Percentiles rank a stretch among this genome's conserved stretches.
Evolutionary conservation across 1,140 invertebrate genomes (phyloP).

Genomic region (Hermetia illucens): DNA sequence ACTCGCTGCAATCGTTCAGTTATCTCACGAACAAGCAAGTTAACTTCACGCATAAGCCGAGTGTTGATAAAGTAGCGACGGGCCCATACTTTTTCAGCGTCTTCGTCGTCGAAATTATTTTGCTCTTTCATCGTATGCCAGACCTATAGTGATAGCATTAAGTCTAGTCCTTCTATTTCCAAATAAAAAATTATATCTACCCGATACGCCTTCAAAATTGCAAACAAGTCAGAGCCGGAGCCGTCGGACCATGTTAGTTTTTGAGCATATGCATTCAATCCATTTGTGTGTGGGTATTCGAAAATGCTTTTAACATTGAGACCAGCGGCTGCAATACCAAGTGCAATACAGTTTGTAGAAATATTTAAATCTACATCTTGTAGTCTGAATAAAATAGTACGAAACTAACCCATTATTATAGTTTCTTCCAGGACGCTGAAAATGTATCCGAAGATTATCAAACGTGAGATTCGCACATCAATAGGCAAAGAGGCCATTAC

Average conservation of each 20-base stretch:
- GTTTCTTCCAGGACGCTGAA: constrained; percentile 74
- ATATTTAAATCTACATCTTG: not conserved
- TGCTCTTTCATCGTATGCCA: constrained; percentile 19
- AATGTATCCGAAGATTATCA: constrained; percentile 77
- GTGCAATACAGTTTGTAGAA: constrained; percentile 1
- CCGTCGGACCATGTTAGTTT: constrained; percentile 69
- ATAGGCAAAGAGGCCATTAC: constrained; percentile 73
- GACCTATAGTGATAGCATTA: constrained; percentile 13
- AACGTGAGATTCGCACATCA: constrained; percentile 65
- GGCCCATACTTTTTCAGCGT: constrained; percentile 44
- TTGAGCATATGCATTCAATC: constrained; percentile 57
- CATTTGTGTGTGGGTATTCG: constrained; percentile 1
- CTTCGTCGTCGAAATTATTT: constrained; percentile 15
- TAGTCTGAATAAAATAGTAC: not conserved
- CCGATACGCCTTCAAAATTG: constrained; percentile 65
- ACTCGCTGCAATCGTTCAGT: constrained; percentile 39
- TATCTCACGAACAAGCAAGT: constrained; percentile 55
- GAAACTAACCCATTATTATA: constrained; percentile 66
- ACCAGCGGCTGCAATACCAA: constrained; percentile 48
- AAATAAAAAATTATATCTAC: constrained; percentile 31
- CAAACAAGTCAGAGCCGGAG: constrained; percentile 73
- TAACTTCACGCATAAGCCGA: constrained; percentile 54
- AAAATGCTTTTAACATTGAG: constrained; percentile 73
- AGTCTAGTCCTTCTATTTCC: not conserved
- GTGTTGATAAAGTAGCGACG: constrained; percentile 55